Percentiles rank a stretch among this genome's conserved stretches.
Evolutionary conservation across 1,140 invertebrate genomes (phyloP).

Genomic region (Glomeris maerens): DNA sequence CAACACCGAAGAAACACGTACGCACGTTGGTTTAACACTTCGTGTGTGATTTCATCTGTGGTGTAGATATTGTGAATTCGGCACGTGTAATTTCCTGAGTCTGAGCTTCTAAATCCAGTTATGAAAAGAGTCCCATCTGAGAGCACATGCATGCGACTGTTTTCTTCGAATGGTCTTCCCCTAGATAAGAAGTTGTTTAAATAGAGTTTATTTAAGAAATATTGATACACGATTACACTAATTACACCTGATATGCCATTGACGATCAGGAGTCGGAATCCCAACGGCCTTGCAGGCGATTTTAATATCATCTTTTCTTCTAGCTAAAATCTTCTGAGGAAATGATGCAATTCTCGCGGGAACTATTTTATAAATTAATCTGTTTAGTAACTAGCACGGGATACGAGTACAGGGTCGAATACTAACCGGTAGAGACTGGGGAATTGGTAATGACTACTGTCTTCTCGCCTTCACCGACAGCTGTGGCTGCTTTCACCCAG

Average conservation of each 20-base stretch:
- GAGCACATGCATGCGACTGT: constrained; percentile 62
- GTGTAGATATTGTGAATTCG: constrained; percentile 84
- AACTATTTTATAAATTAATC: constrained; percentile 38
- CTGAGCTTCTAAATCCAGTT: constrained; percentile 67
- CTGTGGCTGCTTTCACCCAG: constrained; percentile 86
- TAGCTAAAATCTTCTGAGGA: constrained; percentile 73
- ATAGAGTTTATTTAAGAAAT: not conserved
- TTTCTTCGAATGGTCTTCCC: constrained; percentile 27
- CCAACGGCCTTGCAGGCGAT: constrained; percentile 81
- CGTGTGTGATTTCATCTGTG: constrained; percentile 77
- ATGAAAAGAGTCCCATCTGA: constrained; percentile 81
- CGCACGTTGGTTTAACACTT: constrained; percentile 66
- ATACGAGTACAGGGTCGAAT: not conserved
- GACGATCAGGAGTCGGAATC: constrained; percentile 67
- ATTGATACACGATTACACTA: not conserved
- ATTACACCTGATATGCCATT: constrained; percentile 40
- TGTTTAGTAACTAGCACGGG: not conserved
- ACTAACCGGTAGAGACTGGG: constrained; percentile 35
- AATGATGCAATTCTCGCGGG: constrained; percentile 86
- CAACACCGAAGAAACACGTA: constrained; percentile 11
- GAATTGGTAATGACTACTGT: constrained; percentile 69
- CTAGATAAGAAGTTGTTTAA: constrained; percentile 1
- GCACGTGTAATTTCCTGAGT: constrained; percentile 70
- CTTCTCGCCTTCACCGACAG: constrained; percentile 78
- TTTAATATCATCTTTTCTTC: constrained; percentile 79